Evolutionary conservation across 2,113 vertebrate species (phyloP).

Genomic region (Panthera leo): DNA sequence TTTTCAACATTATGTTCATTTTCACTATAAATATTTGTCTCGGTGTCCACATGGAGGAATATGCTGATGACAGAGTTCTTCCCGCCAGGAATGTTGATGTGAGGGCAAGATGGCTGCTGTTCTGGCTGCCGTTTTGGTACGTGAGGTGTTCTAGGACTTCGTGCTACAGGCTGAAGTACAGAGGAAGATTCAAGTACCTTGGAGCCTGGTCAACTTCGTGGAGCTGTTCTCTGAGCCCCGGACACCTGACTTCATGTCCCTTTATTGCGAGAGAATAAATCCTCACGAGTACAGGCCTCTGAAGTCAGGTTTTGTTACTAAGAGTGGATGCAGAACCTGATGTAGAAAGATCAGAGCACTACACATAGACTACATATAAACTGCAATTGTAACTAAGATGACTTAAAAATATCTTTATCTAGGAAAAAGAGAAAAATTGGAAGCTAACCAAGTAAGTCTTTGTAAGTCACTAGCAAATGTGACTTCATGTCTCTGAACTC

Average conservation of each 20-base stretch:
- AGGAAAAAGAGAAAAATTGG: neutral
- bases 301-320: neutral
- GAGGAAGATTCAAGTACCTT: accelerated
- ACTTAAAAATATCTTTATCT: neutral
- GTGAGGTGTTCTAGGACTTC: neutral
- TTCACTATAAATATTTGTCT: neutral
- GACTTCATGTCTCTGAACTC: neutral
- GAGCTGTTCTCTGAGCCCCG: accelerated
- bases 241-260: no score
- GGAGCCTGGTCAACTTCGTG: neutral
- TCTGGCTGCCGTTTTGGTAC: accelerated
- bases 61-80: accelerated
- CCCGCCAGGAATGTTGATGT: no score
- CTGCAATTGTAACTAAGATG: neutral
- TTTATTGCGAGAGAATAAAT: neutral
- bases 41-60: neutral
- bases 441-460: neutral
- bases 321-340: neutral
- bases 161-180: accelerated
- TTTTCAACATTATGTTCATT: neutral
- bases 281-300: neutral
- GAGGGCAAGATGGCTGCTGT: accelerated
- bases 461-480: neutral
- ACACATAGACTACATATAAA: neutral
- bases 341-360: neutral